Evolutionary conservation across 2,797 vertebrate genomes (phyloP).

Genomic region (Semotilus atromaculatus): DNA sequence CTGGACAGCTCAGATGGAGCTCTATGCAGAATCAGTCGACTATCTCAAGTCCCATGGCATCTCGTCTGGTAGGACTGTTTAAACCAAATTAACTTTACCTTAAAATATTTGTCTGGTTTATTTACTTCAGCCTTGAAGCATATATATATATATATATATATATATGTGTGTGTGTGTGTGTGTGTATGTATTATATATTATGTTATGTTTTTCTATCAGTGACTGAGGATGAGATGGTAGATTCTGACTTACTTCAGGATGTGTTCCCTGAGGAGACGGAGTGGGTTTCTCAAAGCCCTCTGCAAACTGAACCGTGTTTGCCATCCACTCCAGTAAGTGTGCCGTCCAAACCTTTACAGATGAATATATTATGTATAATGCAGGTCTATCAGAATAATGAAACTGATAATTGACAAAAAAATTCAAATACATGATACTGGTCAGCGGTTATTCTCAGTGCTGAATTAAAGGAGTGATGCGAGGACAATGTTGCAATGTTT

Average conservation of each 20-base stretch:
- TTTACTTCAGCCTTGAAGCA: not conserved
- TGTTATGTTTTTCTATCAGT: constrained; percentile 16
- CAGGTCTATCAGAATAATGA: not conserved
- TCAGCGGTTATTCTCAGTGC: not conserved
- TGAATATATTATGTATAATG: not conserved
- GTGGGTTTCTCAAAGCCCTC: constrained; percentile 38
- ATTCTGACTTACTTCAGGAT: constrained; percentile 55
- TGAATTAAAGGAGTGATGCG: not conserved
- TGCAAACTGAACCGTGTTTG: constrained; percentile 50
- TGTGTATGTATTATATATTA: not conserved
- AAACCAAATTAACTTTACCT: not conserved
- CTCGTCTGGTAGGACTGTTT: constrained; percentile 61
- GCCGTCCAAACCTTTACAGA: not conserved
- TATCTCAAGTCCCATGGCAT: constrained; percentile 68
- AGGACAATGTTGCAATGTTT: not conserved
- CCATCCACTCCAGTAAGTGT: constrained; percentile 59
- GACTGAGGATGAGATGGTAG: constrained; percentile 28
- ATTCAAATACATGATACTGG: not conserved
- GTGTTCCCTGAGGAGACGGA: constrained; percentile 60
- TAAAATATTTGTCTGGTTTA: not conserved
- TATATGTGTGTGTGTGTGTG: too few relatives aligned
- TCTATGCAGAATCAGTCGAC: constrained; percentile 70
- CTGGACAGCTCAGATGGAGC: constrained; percentile 69
- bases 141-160: too few relatives aligned
- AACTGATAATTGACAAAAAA: not conserved